Evolutionary conservation across 2,888 invertebrate species (phyloP), one percentile per base, ranked within the genome.

Genomic region (Philereme transversata): DNA sequence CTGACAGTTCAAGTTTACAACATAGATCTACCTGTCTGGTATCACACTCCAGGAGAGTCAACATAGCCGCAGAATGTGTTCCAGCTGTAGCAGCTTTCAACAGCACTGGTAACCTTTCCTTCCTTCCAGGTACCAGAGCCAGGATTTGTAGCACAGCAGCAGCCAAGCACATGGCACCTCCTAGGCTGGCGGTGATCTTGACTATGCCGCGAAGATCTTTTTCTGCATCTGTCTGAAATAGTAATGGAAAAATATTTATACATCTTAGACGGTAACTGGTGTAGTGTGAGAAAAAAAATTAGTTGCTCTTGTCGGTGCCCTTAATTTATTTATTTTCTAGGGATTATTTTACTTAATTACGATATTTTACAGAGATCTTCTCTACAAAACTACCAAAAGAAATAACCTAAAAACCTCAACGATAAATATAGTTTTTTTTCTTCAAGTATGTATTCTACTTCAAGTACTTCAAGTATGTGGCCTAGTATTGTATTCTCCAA

Each of bases 111-210:
- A 90, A 67, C 50, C 79, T 76, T 6, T 82, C 78, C 46, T 79
- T 82, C 51, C 81, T 74, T 0, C 83, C 83, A 2, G 84, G 79
- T 3, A 82, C 75, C 33, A 90, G 62, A 0, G 85, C 83, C 8
- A 90, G 67, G 4, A 90, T 77, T 52, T 90, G 91, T 5, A 91
- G 62, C 1, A 82, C 84, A 0, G 90, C 88, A 0, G 87, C 86
- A 0, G 81, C 83, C 7, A 90, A 70, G 60, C 91, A 90, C 86
- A 92, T 85, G 0, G 88, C 90, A 0, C 87, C 88, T 0, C 90
- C 85, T 1, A 90, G 64, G 0, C 88, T 86, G 0, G 86, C 86
- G 4, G 89, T 88, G 38, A 91, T 85, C 69, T 85, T 87, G 4
- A 90, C 88, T 6, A 90, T 79, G 0, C 86, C 87, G 0, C 85